Base-by-base conservation (phyloP, 1,140 invertebrate species). In the Polypedilum pembai region DNA sequence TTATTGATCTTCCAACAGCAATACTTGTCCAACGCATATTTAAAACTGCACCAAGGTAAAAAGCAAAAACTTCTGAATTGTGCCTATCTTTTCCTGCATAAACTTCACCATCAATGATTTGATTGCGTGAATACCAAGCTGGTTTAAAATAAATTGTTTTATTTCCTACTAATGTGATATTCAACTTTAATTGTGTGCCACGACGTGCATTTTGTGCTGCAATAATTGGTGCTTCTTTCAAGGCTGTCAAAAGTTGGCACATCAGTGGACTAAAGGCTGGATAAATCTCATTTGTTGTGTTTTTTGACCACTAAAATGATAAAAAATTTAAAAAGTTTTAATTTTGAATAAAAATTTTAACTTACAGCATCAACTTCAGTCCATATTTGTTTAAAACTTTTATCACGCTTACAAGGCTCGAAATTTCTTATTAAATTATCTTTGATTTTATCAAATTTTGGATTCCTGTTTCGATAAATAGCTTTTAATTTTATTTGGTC, bases 41-140 rank as follows among this genome's bases (percentile, higher is more conserved):
- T 17, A 98, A 82, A 20, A 96, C 82, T 74, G 90, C 88, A 73
- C 90, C 91, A 75, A 97, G 84, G 83, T 96, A 94, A 84, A 96
- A 97, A n/a, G 92, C 92, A 77, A 93, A 90, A n/a, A 97, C 90
- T 87, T 98, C 95, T n/a, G 93, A 94, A 83, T 93, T 93, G 79
- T 96, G 94, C 10, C 95, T 85, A 82, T 98, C 95, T 82, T 91
- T 92, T 17, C 95, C 95, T 72, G 88, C 87, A 85, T 95, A 96
- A 8, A 95, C 91, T 45, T 87, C 85, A 2, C 92, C 94, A 76
- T 88, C 85, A 73, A 97, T 88, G 7, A 95, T 81, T 78, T 90
- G 85, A 75, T 89, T 87, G 79, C 91, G 84, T 7, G 86, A 80
- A 82, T 95, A 97, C 88, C 94, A 94, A 80, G 91, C 91, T 24